phyloP scores from a whole-genome alignment of 2,113 vertebrate species.

The Vombatus ursinus region DNA sequence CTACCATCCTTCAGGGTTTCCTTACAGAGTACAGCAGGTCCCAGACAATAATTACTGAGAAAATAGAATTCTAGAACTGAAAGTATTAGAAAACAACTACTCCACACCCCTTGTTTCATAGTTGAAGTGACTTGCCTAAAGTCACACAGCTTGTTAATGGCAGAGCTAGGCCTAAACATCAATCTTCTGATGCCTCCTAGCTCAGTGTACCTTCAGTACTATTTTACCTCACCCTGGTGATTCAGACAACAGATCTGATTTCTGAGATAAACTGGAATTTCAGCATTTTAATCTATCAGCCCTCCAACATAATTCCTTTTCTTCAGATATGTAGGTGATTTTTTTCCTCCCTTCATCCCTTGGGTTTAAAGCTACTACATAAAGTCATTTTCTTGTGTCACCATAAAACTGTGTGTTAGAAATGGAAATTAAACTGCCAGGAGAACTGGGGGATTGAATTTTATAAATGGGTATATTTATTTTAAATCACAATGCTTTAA shows the following conservation, averaged over 20 bases:
- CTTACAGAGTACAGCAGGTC: too few species aligned
- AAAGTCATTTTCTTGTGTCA: constrained; percentile 44
- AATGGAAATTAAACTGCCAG: constrained; percentile 58
- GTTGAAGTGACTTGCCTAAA: too few species aligned
- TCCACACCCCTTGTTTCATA: too few species aligned
- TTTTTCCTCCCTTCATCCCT: constrained; percentile 28
- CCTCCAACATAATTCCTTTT: constrained; percentile 49
- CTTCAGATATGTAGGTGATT: constrained; percentile 38
- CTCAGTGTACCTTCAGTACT: too few species aligned
- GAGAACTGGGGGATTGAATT: constrained; percentile 35
- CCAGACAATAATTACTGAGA: too few species aligned
- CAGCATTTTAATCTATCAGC: constrained; percentile 32
- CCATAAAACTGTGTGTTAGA: constrained; percentile 49
- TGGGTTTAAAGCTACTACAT: constrained; percentile 27
- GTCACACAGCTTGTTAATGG: too few species aligned
- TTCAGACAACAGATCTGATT: background rate
- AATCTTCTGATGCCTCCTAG: too few species aligned
- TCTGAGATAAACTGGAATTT: constrained; percentile 5
- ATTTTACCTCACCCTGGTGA: background rate
- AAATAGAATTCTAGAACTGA: too few species aligned
- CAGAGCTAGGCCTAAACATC: too few species aligned
- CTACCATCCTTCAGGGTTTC: background rate
- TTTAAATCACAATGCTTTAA: constrained; percentile 35
- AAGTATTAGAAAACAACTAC: too few species aligned
- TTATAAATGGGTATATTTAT: constrained; percentile 58